A percentile compares a stretch with the other conserved stretches of the same genome.
Conservation (phyloP, 2,888 invertebrate genomes). For the Pantelozetes paolii region DNA sequence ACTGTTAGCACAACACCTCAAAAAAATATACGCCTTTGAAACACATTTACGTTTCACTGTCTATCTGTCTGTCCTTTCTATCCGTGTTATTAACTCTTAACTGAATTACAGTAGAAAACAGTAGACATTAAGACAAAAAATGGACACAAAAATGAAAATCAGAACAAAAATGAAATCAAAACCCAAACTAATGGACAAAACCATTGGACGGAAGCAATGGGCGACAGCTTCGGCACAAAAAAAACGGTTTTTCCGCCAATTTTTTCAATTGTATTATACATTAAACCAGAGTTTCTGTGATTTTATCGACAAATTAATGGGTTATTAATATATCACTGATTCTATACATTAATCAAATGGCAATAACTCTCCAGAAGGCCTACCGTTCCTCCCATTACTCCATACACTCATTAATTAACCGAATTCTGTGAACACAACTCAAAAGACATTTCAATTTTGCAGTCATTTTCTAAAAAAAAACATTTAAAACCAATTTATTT, state of each 20-base stretch:
- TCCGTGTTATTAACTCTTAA: background rate
- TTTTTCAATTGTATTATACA: background rate
- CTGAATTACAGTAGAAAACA: background rate
- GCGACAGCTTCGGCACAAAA: slow-evolving; percentile 5
- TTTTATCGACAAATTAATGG: slow-evolving; percentile 1
- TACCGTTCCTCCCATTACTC: background rate
- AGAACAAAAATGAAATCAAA: too few species aligned
- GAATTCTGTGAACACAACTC: background rate
- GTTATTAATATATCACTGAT: background rate
- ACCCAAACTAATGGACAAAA: too few species aligned
- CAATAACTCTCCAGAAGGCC: background rate
- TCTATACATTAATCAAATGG: background rate
- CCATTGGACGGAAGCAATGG: background rate
- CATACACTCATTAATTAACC: background rate
- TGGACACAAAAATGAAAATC: too few species aligned
- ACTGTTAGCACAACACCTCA: slow-evolving; percentile 1
- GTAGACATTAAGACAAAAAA: background rate
- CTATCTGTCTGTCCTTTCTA: background rate
- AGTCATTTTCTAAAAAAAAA: background rate
- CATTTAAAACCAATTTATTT: background rate
- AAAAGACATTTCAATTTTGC: background rate
- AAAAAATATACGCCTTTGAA: slow-evolving; percentile 36
- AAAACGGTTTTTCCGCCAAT: background rate
- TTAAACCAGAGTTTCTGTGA: slow-evolving; percentile 1
- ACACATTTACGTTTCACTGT: background rate